These are phyloP conservation scores for Phrynocephalus vlangalii DNA, from an alignment of 2,797 vertebrate species.

Conservation along the genomic window DNA sequence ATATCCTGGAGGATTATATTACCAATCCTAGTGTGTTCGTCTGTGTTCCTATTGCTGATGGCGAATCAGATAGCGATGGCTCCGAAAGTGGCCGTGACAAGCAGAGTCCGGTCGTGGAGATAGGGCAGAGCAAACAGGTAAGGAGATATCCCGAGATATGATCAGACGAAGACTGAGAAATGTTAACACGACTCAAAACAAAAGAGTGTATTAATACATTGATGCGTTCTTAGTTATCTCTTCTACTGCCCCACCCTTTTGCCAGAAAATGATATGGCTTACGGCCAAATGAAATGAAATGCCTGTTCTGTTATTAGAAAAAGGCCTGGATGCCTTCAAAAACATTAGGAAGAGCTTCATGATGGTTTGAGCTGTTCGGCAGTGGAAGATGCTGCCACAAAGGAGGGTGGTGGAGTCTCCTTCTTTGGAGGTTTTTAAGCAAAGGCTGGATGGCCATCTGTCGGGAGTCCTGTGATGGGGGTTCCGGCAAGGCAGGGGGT, in stretches of 20 bases:
- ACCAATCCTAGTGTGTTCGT: conserved; percentile 85
- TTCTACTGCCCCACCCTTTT: not conserved
- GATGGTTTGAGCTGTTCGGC: too few relatives aligned
- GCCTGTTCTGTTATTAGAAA: too few relatives aligned
- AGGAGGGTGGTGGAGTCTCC: too few relatives aligned
- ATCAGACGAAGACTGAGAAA: not conserved
- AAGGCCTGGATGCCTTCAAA: too few relatives aligned
- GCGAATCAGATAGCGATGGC: conserved; percentile 90
- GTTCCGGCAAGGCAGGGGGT: too few relatives aligned
- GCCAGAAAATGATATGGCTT: not conserved
- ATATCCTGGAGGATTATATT: conserved; percentile 85
- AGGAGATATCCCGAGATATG: not conserved
- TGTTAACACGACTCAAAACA: not conserved
- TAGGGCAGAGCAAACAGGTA: conserved; percentile 69
- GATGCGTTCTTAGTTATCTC: not conserved
- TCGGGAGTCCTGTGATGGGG: too few relatives aligned
- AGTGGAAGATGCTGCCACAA: too few relatives aligned
- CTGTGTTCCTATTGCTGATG: conserved; percentile 92
- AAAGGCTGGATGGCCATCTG: too few relatives aligned
- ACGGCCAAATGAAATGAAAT: too few relatives aligned
- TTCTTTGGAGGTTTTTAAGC: too few relatives aligned
- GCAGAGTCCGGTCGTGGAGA: conserved; percentile 68
- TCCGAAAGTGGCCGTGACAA: conserved; percentile 82
- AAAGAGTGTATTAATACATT: not conserved
- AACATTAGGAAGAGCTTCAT: too few relatives aligned